A percentile compares a stretch with the other conserved stretches of the same genome.
These are phyloP conservation scores for Dicyrtomina minuta DNA, from an alignment of 2,888 invertebrate genomes.

Conservation along the genomic window DNA sequence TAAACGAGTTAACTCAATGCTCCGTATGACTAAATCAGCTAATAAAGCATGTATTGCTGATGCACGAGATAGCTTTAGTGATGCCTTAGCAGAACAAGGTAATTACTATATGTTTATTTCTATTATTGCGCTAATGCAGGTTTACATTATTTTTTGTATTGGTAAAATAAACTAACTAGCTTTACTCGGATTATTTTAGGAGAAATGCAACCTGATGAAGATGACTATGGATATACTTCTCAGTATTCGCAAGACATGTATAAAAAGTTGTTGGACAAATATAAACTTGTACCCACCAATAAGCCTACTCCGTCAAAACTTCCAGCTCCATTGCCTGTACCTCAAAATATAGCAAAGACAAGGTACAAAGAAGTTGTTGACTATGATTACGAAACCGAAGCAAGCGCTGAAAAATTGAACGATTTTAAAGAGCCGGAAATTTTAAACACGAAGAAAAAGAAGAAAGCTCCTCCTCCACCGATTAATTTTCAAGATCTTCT, in stretches of 20 bases:
- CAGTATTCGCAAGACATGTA: constrained; percentile 78
- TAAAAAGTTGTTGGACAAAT: constrained; percentile 79
- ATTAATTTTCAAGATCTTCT: constrained; percentile 77
- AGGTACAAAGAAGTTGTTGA: constrained; percentile 15
- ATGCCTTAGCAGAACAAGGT: constrained; percentile 46
- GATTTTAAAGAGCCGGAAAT: constrained; percentile 32
- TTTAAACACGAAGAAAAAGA: constrained; percentile 9
- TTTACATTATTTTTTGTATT: not conserved
- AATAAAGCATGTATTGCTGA: constrained; percentile 83
- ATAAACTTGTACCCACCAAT: constrained; percentile 69
- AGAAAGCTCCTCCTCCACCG: constrained; percentile 67
- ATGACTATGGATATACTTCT: constrained; percentile 88
- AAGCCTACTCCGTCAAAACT: constrained; percentile 24
- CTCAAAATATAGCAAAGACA: constrained; percentile 17
- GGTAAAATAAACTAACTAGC: not conserved
- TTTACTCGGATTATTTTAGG: constrained; percentile 57
- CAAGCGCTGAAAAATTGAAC: constrained; percentile 54
- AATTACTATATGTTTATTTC: constrained; percentile 2
- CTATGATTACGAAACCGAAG: constrained; percentile 58
- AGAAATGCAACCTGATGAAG: constrained; percentile 79
- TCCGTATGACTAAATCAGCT: constrained; percentile 85
- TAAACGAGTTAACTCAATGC: constrained; percentile 73
- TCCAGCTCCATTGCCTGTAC: constrained; percentile 38
- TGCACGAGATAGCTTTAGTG: constrained; percentile 72
- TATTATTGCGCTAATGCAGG: not conserved